Percentiles rank a stretch among this genome's conserved stretches.
phyloP scores from a whole-genome alignment of 2,797 vertebrate genomes.

The Crocidura indochinensis region DNA sequence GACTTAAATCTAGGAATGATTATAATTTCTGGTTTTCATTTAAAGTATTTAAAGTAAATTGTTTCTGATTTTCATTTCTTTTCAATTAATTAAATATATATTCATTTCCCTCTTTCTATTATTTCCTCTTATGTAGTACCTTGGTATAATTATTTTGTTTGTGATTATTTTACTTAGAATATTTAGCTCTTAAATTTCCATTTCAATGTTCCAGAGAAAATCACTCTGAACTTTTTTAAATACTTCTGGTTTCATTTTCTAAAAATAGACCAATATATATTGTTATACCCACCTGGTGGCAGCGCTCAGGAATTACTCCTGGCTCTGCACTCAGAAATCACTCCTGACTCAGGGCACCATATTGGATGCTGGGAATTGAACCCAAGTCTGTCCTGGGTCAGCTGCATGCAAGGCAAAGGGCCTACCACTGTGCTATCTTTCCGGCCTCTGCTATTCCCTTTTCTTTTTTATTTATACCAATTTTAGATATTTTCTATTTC shows the following conservation, averaged over 20 bases:
- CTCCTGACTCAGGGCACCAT: too few relatives aligned
- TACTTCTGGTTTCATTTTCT: slow-evolving; percentile 48
- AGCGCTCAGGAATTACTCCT: too few relatives aligned
- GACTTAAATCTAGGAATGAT: neutral
- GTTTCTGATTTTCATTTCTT: neutral
- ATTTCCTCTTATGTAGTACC: neutral
- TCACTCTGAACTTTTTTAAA: slow-evolving; percentile 5
- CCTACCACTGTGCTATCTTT: too few relatives aligned
- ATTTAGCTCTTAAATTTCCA: slow-evolving; percentile 36
- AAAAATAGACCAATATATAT: neutral
- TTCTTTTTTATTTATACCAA: too few relatives aligned
- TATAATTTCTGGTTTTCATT: neutral
- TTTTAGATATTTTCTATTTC: neutral
- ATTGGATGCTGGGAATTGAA: too few relatives aligned
- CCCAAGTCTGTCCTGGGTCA: too few relatives aligned
- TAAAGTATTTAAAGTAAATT: neutral
- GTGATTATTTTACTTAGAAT: slow-evolving; percentile 24
- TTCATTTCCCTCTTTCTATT: neutral
- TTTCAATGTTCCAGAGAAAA: slow-evolving; percentile 25
- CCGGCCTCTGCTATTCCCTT: too few relatives aligned
- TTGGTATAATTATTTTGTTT: slow-evolving; percentile 18
- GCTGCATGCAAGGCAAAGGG: too few relatives aligned
- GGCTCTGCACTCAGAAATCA: too few relatives aligned
- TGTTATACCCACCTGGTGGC: neutral
- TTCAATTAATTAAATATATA: slow-evolving; percentile 7